Percentiles rank a stretch among this genome's conserved stretches.
Evolutionary conservation across 2,113 vertebrate genomes (phyloP).

Genomic region (Etheostoma cragini): DNA sequence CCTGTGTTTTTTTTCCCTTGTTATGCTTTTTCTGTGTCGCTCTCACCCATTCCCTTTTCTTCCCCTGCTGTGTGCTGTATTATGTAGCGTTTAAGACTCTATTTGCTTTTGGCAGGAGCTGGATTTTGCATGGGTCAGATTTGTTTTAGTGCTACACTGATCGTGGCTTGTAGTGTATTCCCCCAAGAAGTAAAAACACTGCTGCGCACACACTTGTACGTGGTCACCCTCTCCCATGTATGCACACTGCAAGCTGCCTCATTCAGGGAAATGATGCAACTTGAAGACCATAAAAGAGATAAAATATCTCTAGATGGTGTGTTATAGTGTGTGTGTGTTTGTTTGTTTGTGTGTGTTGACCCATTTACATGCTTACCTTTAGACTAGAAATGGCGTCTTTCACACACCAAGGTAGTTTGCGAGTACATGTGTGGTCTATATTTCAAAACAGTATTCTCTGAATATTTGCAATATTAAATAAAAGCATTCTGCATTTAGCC

Average conservation of each 20-base stretch:
- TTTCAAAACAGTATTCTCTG: not conserved
- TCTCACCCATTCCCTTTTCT: not conserved
- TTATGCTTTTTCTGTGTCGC: conserved; percentile 25
- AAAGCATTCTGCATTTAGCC: not conserved
- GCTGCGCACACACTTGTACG: not conserved
- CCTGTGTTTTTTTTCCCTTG: not conserved
- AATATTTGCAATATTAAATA: not conserved
- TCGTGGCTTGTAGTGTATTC: conserved; percentile 19
- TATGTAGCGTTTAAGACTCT: conserved; percentile 47
- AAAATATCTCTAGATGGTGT: not conserved
- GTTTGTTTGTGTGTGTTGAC: not conserved
- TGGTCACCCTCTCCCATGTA: not conserved
- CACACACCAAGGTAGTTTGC: not conserved
- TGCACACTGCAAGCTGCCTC: not conserved
- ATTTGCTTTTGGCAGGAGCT: conserved; percentile 56
- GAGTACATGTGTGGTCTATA: not conserved
- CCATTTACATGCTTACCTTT: not conserved
- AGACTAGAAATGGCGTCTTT: not conserved
- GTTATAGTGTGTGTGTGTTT: not conserved
- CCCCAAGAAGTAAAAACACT: not conserved
- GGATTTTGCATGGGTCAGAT: conserved; percentile 44
- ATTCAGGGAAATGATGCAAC: conserved; percentile 31
- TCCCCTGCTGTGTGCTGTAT: conserved; percentile 29
- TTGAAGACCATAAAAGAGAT: conserved; percentile 25
- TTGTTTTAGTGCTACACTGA: conserved; percentile 42